A percentile compares a stretch with the other conserved stretches of the same genome.
Conservation (phyloP, 2,113 vertebrate species). For the Equus przewalskii region DNA sequence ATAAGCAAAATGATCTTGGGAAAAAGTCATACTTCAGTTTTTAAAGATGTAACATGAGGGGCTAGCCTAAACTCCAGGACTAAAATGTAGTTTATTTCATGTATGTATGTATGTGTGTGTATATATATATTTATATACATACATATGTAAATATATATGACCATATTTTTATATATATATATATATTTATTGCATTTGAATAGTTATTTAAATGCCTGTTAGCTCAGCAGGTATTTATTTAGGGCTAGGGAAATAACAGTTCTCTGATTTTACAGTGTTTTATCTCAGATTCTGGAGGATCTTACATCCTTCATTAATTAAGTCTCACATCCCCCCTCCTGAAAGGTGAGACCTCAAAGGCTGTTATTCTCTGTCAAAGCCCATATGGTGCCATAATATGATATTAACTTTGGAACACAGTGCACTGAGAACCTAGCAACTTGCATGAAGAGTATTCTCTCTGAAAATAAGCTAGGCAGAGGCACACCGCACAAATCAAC, state of each 20-base stretch:
- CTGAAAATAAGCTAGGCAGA: not conserved
- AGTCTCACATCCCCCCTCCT: not conserved
- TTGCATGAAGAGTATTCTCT: not conserved
- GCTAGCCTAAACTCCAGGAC: not conserved
- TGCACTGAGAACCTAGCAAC: not conserved
- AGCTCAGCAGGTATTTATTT: slow-evolving; percentile 18
- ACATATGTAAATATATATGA: no score
- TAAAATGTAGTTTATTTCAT: not conserved
- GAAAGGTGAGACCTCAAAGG: slow-evolving; percentile 30
- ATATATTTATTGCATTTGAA: not conserved
- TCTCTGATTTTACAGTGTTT: slow-evolving; percentile 6
- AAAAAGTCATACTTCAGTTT: not conserved
- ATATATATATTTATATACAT: no score
- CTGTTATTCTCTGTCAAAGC: slow-evolving; percentile 5
- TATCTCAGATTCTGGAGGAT: not conserved
- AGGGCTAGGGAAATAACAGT: not conserved
- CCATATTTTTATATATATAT: no score
- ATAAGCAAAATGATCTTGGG: not conserved
- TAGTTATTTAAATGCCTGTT: not conserved
- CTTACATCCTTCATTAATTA: slow-evolving; percentile 56
- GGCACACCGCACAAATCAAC: not conserved
- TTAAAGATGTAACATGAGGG: not conserved
- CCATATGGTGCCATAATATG: not conserved
- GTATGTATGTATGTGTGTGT: not conserved
- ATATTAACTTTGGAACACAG: slow-evolving; percentile 1